Conservation (phyloP, 2,888 invertebrate species). For the Barypeithes pellucidus region DNA sequence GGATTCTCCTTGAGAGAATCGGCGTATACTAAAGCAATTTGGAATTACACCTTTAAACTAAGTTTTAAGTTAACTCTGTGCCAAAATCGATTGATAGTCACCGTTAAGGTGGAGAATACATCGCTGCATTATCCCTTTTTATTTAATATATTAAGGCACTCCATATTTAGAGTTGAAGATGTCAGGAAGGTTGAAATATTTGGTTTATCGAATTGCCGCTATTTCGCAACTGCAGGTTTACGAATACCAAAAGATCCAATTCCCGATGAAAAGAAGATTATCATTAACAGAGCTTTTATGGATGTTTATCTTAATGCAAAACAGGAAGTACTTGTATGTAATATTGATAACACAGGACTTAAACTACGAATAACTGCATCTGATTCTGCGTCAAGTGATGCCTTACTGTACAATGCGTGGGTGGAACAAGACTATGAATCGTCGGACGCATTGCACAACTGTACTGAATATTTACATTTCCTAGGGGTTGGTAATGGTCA, state of each 20-base stretch:
- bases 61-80: conserved; percentile 36
- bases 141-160: conserved; percentile 43
- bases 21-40: conserved; percentile 54
- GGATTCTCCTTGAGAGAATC: conserved; percentile 40
- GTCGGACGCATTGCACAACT: neutral
- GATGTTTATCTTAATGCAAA: conserved; percentile 17
- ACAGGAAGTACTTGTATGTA: conserved; percentile 6
- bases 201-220: conserved; percentile 43
- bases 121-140: conserved; percentile 45
- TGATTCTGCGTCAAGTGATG: conserved; percentile 12
- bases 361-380: conserved; percentile 17
- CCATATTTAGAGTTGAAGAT: conserved; percentile 38
- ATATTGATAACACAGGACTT: conserved; percentile 20
- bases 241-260: neutral
- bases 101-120: conserved; percentile 37
- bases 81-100: conserved; percentile 24
- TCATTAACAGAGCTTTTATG: neutral
- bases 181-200: conserved; percentile 45
- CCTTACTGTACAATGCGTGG: conserved; percentile 24
- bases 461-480: conserved; percentile 16
- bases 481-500: conserved; percentile 20
- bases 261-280: conserved; percentile 5
- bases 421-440: neutral
- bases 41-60: conserved; percentile 56
- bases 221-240: neutral